Conservation (phyloP, 1,140 invertebrate genomes). For the Mesaphorura yosii region DNA sequence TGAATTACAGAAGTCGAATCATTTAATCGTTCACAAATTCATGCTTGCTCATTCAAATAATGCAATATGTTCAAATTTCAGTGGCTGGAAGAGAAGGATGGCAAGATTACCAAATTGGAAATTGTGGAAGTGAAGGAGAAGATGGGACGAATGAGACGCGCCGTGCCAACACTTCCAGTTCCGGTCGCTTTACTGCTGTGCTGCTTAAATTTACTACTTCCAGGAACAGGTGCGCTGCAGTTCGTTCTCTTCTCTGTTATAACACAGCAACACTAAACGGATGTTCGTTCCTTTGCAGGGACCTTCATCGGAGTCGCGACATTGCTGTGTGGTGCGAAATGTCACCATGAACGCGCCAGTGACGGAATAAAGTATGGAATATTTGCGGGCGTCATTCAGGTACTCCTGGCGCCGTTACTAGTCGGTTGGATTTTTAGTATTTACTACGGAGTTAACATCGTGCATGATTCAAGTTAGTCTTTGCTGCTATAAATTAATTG, state of each 20-base stretch:
- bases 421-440: conserved; percentile 46
- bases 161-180: conserved; percentile 42
- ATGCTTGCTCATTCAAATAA: background rate
- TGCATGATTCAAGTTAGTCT: conserved; percentile 40
- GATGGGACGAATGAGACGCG: conserved; percentile 41
- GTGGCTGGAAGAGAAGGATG: conserved; percentile 31
- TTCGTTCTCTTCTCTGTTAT: background rate
- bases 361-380: conserved; percentile 40
- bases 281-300: conserved; percentile 32
- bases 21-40: background rate
- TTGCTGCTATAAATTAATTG: background rate
- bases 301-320: conserved; percentile 40
- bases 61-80: conserved; percentile 5
- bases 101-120: conserved; percentile 32
- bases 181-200: conserved; percentile 39
- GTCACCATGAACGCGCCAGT: conserved; percentile 34
- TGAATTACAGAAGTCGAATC: background rate
- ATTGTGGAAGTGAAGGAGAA: conserved; percentile 38
- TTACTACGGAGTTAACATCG: conserved; percentile 43
- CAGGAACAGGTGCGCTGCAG: conserved; percentile 37
- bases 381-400: conserved; percentile 33
- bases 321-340: conserved; percentile 40
- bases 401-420: conserved; percentile 38
- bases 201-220: conserved; percentile 40
- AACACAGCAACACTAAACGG: background rate